Conservation (phyloP, 2,113 vertebrate genomes). For the Centropus bengalensis region DNA sequence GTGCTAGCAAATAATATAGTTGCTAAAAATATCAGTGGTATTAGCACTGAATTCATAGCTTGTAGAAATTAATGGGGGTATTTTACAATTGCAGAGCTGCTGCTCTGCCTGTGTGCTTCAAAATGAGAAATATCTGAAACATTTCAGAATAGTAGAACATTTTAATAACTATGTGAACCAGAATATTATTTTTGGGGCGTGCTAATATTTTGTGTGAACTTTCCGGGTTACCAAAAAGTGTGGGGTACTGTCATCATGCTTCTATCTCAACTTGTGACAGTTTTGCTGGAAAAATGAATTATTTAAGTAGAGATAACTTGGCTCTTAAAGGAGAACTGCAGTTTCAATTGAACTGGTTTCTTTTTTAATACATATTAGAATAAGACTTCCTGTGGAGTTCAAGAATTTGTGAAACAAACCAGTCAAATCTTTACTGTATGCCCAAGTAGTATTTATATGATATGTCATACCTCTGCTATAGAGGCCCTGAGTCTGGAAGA, state of each 20-base stretch:
- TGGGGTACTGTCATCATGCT: background rate
- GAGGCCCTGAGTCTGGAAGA: background rate
- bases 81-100: background rate
- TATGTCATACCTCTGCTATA: background rate
- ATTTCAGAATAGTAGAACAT: background rate
- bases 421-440: background rate
- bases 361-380: background rate
- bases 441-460: background rate
- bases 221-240: conserved; percentile 4
- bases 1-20: background rate
- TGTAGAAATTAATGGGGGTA: background rate
- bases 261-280: background rate
- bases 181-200: background rate
- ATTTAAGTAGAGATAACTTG: background rate
- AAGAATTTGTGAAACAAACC: background rate
- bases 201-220: conserved; percentile 5
- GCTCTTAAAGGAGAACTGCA: background rate
- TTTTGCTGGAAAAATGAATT: background rate
- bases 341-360: background rate
- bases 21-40: background rate
- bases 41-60: background rate
- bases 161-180: background rate
- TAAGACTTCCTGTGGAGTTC: background rate
- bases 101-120: background rate
- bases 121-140: background rate